Evolutionary conservation across 2,797 vertebrate species (phyloP).

Genomic region (Falco berigora): DNA sequence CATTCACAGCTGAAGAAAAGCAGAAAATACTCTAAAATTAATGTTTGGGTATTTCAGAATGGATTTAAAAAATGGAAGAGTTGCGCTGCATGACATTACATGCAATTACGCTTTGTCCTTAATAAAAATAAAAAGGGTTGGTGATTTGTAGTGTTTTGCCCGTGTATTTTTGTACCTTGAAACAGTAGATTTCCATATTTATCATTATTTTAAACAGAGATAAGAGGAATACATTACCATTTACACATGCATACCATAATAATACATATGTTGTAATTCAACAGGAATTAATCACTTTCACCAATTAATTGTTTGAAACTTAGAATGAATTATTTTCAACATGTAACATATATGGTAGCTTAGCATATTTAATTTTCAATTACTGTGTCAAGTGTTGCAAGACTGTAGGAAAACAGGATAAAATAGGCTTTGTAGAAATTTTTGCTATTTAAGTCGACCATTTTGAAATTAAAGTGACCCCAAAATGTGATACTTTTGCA

Average conservation of each 20-base stretch:
- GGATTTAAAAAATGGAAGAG: neutral
- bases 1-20: neutral
- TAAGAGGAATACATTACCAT: neutral
- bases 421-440: neutral
- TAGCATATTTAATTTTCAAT: neutral
- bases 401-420: neutral
- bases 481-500: neutral
- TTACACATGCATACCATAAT: neutral
- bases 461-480: neutral
- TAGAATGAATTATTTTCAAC: neutral
- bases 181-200: neutral
- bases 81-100: neutral
- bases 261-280: neutral
- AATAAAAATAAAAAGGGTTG: neutral
- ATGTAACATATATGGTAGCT: neutral
- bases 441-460: neutral
- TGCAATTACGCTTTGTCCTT: neutral
- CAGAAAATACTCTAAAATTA: constrained; percentile 4
- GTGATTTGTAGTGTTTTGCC: neutral
- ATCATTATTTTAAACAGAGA: neutral
- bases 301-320: neutral
- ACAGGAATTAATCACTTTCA: neutral
- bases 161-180: neutral
- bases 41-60: neutral
- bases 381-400: neutral